Percentiles rank a stretch among this genome's conserved stretches.
These are phyloP conservation scores for Acanthosepion pharaonis DNA, from an alignment of 2,888 invertebrate species.

Conservation along the genomic window DNA sequence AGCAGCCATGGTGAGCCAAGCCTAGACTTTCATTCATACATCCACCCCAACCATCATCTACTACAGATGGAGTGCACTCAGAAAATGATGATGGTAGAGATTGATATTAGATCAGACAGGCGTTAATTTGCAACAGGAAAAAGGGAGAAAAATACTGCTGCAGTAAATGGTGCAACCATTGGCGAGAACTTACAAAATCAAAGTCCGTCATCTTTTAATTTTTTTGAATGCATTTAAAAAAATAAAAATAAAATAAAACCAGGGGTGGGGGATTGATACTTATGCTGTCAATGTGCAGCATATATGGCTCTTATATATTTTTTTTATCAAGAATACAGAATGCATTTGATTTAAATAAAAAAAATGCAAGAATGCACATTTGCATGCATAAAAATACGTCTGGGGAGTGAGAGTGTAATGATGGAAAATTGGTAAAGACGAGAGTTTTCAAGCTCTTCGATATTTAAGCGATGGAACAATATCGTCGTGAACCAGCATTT, in stretches of 20 bases:
- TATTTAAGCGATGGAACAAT: not conserved
- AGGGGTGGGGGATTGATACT: not conserved
- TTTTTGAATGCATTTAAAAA: not conserved
- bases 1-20: not conserved
- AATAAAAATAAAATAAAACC: too few relatives aligned
- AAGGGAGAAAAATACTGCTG: slow-evolving; percentile 33
- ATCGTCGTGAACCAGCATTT: not conserved
- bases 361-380: not conserved
- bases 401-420: not conserved
- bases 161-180: slow-evolving; percentile 23
- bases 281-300: not conserved
- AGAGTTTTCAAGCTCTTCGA: not conserved
- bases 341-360: not conserved
- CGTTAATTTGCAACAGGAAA: slow-evolving; percentile 33
- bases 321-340: not conserved
- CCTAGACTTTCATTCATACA: slow-evolving; percentile 13
- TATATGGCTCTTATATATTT: not conserved
- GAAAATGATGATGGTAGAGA: not conserved
- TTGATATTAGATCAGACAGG: slow-evolving; percentile 33
- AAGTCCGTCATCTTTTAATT: slow-evolving; percentile 33
- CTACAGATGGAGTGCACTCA: slow-evolving; percentile 18
- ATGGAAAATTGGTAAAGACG: not conserved
- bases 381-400: slow-evolving; percentile 5
- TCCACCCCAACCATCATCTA: slow-evolving; percentile 33
- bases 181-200: not conserved